Evolutionary conservation across 2,888 invertebrate genomes (phyloP), one percentile per base, ranked within the genome.

Genomic region (Thelaira solivaga): DNA sequence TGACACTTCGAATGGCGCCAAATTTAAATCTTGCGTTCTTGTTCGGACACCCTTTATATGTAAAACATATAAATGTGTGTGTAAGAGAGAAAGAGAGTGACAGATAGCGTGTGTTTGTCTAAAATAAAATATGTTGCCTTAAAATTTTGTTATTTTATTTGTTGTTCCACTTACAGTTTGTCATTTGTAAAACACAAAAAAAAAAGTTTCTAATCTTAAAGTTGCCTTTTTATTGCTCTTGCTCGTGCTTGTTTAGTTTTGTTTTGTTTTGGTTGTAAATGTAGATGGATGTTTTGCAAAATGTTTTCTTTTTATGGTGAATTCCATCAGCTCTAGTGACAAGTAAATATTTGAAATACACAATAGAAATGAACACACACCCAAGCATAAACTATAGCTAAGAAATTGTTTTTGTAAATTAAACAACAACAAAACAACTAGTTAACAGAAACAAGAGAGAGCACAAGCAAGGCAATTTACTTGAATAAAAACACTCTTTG

Each of bases 281-380:
- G n/a, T n/a, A n/a, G n/a, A 45, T 31, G 10, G 41, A 45, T 47
- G 16, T 55, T 47, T 29, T 45, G 29, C 26, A 24, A 18, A 51
- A 18, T 41, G 41, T 64, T 49, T 18, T 36, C n/a, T 34, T 64
- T 26, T 39, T 53, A 39, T 72, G 61, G 55, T 22, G 47, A 59
- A 68, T 69, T 43, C 29, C 65, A 65, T 65, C 65, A 65, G 24
- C 59, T 76, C 22, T 45, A 34, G 61, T 53, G 76, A 59, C 75
- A 49, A 76, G 64, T 65, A 71, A 65, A 76, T 76, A 71, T 76
- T 76, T 76, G 43, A 61, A 53, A 61, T n/a, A 41, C 18, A n/a
- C n/a, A 55, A 68, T 26, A 26, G 36, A 36, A 47, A 20, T 24
- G 18, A 4, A 29, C 8, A 39, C n/a, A 11, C 13, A n/a, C 1